phyloP scores from a whole-genome alignment of 1,140 invertebrate species.

The Leptopilina clavipes region DNA sequence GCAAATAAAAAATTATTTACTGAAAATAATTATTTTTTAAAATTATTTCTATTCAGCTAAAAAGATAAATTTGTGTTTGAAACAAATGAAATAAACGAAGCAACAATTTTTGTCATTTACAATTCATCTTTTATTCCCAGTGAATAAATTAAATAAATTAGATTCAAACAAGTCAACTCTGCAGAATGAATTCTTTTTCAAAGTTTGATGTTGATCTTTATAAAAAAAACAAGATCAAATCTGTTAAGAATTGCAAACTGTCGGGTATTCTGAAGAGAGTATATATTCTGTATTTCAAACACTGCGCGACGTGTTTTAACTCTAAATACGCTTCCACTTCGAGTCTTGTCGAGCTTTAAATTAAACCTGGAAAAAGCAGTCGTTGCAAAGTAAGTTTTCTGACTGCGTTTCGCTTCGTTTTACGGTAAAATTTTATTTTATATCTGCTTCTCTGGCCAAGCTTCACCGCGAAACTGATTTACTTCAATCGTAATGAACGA shows the following conservation, averaged over 20 bases:
- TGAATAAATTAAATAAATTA: not conserved
- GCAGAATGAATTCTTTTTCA: not conserved
- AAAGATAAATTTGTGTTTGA: no score
- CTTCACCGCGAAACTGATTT: slow-evolving; percentile 42
- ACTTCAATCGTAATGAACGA: slow-evolving; percentile 41
- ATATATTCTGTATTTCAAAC: slow-evolving; percentile 4
- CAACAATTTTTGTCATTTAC: no score
- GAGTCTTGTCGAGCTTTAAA: slow-evolving; percentile 40
- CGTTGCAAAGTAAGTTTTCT: slow-evolving; percentile 35
- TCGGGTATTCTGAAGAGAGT: not conserved
- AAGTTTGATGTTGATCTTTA: not conserved
- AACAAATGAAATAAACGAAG: no score
- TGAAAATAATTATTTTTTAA: no score
- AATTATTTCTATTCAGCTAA: no score
- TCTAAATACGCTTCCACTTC: slow-evolving; percentile 37
- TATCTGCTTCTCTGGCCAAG: slow-evolving; percentile 10
- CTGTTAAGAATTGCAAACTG: slow-evolving; percentile 11
- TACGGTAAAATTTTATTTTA: slow-evolving; percentile 44
- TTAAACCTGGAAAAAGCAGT: slow-evolving; percentile 41
- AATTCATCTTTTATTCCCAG: no score
- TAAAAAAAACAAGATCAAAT: slow-evolving; percentile 20
- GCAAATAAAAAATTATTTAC: no score
- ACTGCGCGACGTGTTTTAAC: slow-evolving; percentile 5
- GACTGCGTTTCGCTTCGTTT: slow-evolving; percentile 35
- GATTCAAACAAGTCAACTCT: not conserved